These are phyloP conservation scores for Epinephelus coioides DNA, from an alignment of 2,797 vertebrate genomes.

Conservation along the genomic window DNA sequence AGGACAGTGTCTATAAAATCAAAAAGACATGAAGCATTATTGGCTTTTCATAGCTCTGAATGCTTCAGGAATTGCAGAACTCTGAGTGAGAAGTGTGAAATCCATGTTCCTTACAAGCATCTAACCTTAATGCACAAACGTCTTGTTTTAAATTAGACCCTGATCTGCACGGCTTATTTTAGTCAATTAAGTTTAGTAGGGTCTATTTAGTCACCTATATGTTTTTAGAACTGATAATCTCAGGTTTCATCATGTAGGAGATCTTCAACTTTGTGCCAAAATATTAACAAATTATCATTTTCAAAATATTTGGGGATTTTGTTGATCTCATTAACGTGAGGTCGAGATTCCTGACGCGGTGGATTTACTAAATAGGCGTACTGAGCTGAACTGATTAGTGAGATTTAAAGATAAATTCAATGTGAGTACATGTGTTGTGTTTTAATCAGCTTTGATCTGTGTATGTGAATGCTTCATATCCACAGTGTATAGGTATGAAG, in stretches of 20 bases:
- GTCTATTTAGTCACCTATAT: background rate
- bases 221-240: background rate
- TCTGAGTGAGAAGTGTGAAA: constrained; percentile 53
- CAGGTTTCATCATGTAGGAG: background rate
- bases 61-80: constrained; percentile 19
- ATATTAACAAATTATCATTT: constrained; percentile 1
- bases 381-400: constrained; percentile 28
- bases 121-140: constrained; percentile 23
- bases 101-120: constrained; percentile 27
- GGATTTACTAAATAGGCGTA: constrained; percentile 24
- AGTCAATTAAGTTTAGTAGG: background rate
- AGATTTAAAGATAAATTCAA: constrained; percentile 32
- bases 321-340: constrained; percentile 32
- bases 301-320: constrained; percentile 27
- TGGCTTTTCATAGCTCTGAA: constrained; percentile 39
- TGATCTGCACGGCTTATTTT: constrained; percentile 24
- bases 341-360: background rate
- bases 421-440: background rate
- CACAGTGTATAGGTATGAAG: background rate
- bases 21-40: constrained; percentile 29
- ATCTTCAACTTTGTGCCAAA: background rate
- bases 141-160: constrained; percentile 30
- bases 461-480: background rate
- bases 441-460: constrained; percentile 17
- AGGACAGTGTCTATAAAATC: constrained; percentile 38